phyloP scores from a whole-genome alignment of 2,888 invertebrate species.

The Anodontia alba region DNA sequence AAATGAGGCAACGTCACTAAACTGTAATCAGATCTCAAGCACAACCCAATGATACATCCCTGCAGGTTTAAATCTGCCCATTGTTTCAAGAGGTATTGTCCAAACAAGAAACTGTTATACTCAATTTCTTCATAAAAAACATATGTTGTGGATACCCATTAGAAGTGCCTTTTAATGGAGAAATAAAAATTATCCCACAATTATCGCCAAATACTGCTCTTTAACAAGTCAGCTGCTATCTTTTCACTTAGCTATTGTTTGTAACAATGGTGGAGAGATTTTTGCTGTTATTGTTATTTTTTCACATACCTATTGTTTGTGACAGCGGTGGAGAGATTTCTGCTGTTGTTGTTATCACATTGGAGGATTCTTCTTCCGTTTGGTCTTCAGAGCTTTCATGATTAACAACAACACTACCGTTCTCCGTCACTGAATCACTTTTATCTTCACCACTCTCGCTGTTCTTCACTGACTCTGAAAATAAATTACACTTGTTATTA shows the following conservation, averaged over 20 bases:
- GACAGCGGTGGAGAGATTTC: slow-evolving; percentile 66
- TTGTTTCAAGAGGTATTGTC: no score
- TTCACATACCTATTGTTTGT: slow-evolving; percentile 41
- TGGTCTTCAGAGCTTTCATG: slow-evolving; percentile 32
- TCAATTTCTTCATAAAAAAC: no score
- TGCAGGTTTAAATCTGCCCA: no score
- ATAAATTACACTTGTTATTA: not conserved
- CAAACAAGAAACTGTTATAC: no score
- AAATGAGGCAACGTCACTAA: no score
- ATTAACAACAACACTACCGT: slow-evolving; percentile 39
- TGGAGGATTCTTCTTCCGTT: slow-evolving; percentile 19
- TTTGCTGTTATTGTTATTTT: slow-evolving; percentile 70
- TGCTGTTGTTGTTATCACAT: slow-evolving; percentile 69
- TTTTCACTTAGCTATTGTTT: slow-evolving; percentile 38
- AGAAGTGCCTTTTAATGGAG: no score
- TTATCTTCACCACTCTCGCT: slow-evolving; percentile 53
- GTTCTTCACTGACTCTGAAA: slow-evolving; percentile 50
- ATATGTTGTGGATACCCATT: no score
- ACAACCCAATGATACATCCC: no score
- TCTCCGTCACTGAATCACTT: slow-evolving; percentile 34
- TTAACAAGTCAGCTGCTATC: no score
- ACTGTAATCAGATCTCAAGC: no score
- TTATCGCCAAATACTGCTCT: no score
- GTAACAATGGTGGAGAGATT: slow-evolving; percentile 61
- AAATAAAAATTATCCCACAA: no score